These are phyloP conservation scores for Theocolax elegans DNA, from an alignment of 1,140 invertebrate genomes.

Conservation along the genomic window DNA sequence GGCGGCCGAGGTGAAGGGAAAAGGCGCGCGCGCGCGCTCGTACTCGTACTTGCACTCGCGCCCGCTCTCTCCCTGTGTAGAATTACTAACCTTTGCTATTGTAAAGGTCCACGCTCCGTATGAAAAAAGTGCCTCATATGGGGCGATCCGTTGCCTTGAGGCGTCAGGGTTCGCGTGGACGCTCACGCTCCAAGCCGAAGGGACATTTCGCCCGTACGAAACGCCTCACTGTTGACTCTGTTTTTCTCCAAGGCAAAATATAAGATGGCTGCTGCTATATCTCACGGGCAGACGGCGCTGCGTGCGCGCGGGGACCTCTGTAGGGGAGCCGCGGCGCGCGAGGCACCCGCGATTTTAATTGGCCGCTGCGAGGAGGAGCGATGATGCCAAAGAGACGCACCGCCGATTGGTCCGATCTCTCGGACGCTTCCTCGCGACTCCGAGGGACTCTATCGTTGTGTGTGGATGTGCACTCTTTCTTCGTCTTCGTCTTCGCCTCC, in stretches of 20 bases:
- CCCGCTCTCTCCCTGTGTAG: background rate
- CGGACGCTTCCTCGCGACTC: slow-evolving; percentile 14
- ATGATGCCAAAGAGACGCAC: slow-evolving; percentile 25
- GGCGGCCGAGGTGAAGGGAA: slow-evolving; percentile 4
- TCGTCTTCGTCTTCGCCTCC: background rate
- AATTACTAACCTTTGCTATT: slow-evolving; percentile 66
- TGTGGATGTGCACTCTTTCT: no score
- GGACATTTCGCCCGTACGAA: slow-evolving; percentile 21
- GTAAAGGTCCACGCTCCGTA: slow-evolving; percentile 63
- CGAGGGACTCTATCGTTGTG: background rate
- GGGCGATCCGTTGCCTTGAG: slow-evolving; percentile 6
- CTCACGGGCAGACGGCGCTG: background rate
- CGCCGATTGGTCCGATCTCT: slow-evolving; percentile 30
- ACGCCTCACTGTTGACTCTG: slow-evolving; percentile 61
- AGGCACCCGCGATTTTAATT: slow-evolving; percentile 28
- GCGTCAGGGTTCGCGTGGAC: slow-evolving; percentile 49
- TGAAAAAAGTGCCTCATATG: slow-evolving; percentile 55
- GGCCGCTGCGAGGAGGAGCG: slow-evolving; percentile 21
- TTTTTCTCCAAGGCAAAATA: slow-evolving; percentile 69
- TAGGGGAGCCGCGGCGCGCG: slow-evolving; percentile 19
- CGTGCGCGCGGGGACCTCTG: background rate
- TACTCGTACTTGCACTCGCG: no score
- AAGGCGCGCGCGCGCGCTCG: slow-evolving; percentile 10
- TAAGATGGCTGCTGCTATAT: slow-evolving; percentile 65
- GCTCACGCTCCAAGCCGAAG: slow-evolving; percentile 38